phyloP scores from a whole-genome alignment of 1,140 invertebrate genomes.

The Drosophila sechellia region DNA sequence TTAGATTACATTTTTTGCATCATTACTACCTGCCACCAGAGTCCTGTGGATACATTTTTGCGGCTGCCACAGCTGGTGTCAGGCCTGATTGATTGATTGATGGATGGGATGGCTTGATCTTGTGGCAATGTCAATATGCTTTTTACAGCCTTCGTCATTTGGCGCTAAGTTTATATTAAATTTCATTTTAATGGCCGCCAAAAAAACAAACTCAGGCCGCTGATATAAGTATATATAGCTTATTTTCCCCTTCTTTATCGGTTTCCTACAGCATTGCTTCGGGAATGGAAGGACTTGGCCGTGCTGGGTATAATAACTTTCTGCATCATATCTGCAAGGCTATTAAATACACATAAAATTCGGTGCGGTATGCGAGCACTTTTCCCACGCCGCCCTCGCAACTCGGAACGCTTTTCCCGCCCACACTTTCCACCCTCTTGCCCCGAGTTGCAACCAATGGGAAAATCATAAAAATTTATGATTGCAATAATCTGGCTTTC shows the following conservation, averaged over 20 bases:
- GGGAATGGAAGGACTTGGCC: not conserved
- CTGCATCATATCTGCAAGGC: slow-evolving; percentile 73
- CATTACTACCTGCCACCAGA: slow-evolving; percentile 13
- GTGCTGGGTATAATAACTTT: slow-evolving; percentile 64
- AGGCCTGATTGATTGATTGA: slow-evolving; percentile 71
- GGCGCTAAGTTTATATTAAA: slow-evolving; percentile 64
- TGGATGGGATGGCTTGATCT: slow-evolving; percentile 42
- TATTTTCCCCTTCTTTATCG: slow-evolving; percentile 16
- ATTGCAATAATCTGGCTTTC: slow-evolving; percentile 69
- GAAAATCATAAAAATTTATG: slow-evolving; percentile 80
- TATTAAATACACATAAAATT: slow-evolving; percentile 76
- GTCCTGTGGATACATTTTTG: slow-evolving; percentile 56
- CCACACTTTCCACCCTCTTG: slow-evolving; percentile 25
- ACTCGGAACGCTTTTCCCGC: slow-evolving; percentile 1
- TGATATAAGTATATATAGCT: slow-evolving; percentile 17
- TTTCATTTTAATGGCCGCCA: slow-evolving; percentile 66
- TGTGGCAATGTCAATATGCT: slow-evolving; percentile 71
- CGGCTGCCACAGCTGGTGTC: slow-evolving; percentile 56
- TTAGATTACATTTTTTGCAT: slow-evolving; percentile 69
- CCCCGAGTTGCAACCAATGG: slow-evolving; percentile 55
- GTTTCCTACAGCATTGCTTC: slow-evolving; percentile 1
- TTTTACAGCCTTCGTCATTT: slow-evolving; percentile 53
- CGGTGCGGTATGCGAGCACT: slow-evolving; percentile 32
- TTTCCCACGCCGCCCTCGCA: slow-evolving; percentile 46
- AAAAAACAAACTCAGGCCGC: not conserved